Evolutionary conservation across 1,140 invertebrate genomes (phyloP).

Genomic region (Amyelois transitella): DNA sequence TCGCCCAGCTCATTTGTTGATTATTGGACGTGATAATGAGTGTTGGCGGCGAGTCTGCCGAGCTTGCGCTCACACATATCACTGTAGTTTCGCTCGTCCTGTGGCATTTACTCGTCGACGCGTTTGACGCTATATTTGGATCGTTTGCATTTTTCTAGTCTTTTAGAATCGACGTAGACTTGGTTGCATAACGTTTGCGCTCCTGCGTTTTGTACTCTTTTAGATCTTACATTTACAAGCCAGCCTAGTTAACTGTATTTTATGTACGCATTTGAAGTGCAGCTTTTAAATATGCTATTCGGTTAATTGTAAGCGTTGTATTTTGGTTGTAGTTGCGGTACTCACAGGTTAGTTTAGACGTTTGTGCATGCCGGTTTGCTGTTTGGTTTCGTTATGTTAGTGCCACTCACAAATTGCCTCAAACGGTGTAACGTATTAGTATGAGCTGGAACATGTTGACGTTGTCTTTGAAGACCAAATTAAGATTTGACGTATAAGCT

Average conservation of each 20-base stretch:
- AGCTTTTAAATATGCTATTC: constrained; percentile 19
- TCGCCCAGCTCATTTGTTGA: constrained; percentile 34
- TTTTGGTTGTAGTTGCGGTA: constrained; percentile 9
- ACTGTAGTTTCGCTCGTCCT: constrained; percentile 29
- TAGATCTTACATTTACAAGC: constrained; percentile 14
- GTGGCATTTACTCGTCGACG: constrained; percentile 30
- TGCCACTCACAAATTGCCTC: constrained; percentile 7
- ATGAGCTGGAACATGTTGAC: neutral
- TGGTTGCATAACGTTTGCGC: constrained; percentile 36
- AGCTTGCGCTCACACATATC: constrained; percentile 46
- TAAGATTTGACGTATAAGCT: neutral
- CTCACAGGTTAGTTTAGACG: constrained; percentile 11
- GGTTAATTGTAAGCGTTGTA: constrained; percentile 17
- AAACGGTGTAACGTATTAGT: neutral
- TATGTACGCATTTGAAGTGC: constrained; percentile 25
- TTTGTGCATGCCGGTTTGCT: constrained; percentile 13
- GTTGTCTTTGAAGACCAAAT: neutral
- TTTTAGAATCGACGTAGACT: constrained; percentile 45
- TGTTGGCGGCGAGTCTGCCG: constrained; percentile 21
- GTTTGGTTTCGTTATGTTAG: constrained; percentile 11
- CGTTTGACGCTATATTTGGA: constrained; percentile 36
- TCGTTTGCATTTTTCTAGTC: constrained; percentile 72
- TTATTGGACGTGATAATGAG: constrained; percentile 24
- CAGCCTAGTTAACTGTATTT: neutral
- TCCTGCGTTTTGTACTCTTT: constrained; percentile 21